Evolutionary conservation across 2,797 vertebrate species (phyloP), one percentile per base, ranked within the genome.

Genomic region (Smutsia temminckii): DNA sequence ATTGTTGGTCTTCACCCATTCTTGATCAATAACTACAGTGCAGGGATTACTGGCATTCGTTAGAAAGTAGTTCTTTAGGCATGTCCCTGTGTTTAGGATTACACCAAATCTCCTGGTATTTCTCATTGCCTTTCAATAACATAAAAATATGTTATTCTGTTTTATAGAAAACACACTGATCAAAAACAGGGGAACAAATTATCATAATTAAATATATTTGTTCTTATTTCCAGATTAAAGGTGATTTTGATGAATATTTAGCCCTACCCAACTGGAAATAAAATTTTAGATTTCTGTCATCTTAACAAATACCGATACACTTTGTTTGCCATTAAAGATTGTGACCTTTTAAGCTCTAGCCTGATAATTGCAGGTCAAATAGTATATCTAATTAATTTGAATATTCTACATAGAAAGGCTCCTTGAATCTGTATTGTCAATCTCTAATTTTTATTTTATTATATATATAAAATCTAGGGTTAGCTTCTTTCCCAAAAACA

Each of bases 401-500:
- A 34, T 83, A 61, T 42, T 53, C 59, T 13, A 72, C 32, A 74
- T 81, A 27, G 17, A 74, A 34, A 17, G 27, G 2, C 14, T 66
- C 49, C 6, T 68, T 68, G 27, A 68, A 23, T 80, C 27, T 75
- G 13, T 81, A 81, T 16, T 75, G 25, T 63, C 20, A 13, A 10
- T 57, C 23, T 90, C 61, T 78, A 51, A 6, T 42, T 93, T 86
- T 46, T 75, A 64, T 25, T 68, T 89, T 64, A 51, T 23, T 85
- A 1, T 32, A 55, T 34, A 55, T 17, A 68, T 29, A 55, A 80
- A 85, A 75, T 85, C 74, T 40, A 32, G 34, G 1, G 5, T 61
- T 34, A 55, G 5, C 8, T 6, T 18, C 4, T 46, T 51, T 34
- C 53, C 6, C 23, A 1, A 3, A 0, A 23, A 37, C 11, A n/a